phyloP scores from a whole-genome alignment of 2,113 vertebrate genomes.

The Morphnarchus princeps region DNA sequence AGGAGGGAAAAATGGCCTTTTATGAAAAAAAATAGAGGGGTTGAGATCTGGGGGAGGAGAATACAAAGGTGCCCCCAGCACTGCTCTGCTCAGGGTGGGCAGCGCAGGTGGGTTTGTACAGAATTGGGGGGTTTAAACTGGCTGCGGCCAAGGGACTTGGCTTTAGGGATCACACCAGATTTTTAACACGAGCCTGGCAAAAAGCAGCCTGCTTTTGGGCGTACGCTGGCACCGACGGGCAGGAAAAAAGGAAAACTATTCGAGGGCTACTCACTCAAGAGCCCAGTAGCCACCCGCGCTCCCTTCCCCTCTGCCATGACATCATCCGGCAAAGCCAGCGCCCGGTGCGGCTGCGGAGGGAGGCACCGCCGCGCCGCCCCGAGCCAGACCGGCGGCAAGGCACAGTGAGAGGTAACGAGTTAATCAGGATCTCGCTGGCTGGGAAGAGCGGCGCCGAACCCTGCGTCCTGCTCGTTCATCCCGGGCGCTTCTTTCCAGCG shows the following conservation, averaged over 20 bases:
- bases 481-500: fast-evolving
- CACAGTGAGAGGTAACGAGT: neutral
- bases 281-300: neutral
- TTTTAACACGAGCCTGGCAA: neutral
- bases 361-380: neutral
- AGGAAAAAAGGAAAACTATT: neutral
- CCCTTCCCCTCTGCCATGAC: slow-evolving; percentile 34
- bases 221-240: neutral
- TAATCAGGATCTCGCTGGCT: neutral
- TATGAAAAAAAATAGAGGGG: no score
- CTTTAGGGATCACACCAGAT: neutral
- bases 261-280: slow-evolving; percentile 15
- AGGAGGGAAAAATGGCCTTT: fast-evolving
- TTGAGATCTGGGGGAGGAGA: neutral
- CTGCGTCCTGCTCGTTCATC: neutral
- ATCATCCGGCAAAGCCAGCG: slow-evolving; percentile 32
- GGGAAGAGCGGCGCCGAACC: neutral
- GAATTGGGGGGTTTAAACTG: neutral
- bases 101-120: fast-evolving
- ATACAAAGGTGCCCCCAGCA: fast-evolving
- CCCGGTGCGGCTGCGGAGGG: neutral
- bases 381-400: neutral
- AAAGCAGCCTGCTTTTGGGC: neutral
- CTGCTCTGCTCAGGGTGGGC: no score
- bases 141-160: neutral